Evolutionary conservation across 1,140 invertebrate genomes (phyloP).

Genomic region (Meloidogyne floridensis): DNA sequence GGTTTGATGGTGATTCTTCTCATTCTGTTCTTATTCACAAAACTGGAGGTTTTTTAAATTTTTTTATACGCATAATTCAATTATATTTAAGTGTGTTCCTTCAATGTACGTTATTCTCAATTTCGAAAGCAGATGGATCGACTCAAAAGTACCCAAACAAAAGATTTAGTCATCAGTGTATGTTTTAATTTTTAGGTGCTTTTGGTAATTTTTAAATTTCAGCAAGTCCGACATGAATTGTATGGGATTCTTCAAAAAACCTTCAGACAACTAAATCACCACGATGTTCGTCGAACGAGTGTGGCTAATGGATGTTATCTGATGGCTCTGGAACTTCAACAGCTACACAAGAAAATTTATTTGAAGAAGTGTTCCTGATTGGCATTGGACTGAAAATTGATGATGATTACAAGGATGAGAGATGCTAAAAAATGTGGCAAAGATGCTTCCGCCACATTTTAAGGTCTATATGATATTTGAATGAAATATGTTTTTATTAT

Average conservation of each 20-base stretch:
- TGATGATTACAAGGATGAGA: too few species aligned
- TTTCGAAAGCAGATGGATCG: constrained; percentile 98
- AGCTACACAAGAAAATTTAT: too few species aligned
- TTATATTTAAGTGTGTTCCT: constrained; percentile 76
- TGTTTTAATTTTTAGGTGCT: constrained; percentile 10
- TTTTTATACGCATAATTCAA: constrained; percentile 69
- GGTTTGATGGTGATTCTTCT: constrained; percentile 92
- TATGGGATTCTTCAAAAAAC: constrained; percentile 85
- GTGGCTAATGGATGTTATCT: not conserved
- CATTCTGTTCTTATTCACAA: constrained; percentile 82
- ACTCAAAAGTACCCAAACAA: constrained; percentile 85
- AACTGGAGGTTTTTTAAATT: constrained; percentile 31
- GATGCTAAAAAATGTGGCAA: too few species aligned
- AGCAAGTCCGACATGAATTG: constrained; percentile 86
- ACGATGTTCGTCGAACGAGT: constrained; percentile 73
- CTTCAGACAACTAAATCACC: constrained; percentile 92
- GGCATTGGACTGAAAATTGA: too few species aligned
- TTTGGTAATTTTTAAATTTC: not conserved
- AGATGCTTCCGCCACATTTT: too few species aligned
- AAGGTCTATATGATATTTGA: too few species aligned
- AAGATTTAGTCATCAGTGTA: constrained; percentile 80
- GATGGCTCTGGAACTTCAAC: too few species aligned
- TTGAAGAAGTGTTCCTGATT: too few species aligned
- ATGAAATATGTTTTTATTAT: too few species aligned
- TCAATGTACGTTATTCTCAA: constrained; percentile 93